A percentile compares a stretch with the other conserved stretches of the same genome.
These are phyloP conservation scores for Girardia tigrina DNA, from an alignment of 2,888 invertebrate species.

Conservation along the genomic window DNA sequence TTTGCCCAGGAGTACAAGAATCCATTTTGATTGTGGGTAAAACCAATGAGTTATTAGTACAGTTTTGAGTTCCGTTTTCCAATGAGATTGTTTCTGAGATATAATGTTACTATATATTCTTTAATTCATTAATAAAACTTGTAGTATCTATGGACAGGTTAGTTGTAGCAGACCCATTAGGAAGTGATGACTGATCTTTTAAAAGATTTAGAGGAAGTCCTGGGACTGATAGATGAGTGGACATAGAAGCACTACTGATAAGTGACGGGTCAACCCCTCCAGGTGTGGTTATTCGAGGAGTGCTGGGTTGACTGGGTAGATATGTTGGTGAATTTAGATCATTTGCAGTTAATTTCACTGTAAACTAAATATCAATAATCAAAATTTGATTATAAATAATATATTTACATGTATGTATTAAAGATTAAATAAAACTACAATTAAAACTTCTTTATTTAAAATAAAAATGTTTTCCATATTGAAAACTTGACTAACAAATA, in stretches of 20 bases:
- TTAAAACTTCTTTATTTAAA: too few relatives aligned
- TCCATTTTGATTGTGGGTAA: not conserved
- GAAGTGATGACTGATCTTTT: not conserved
- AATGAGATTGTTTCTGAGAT: not conserved
- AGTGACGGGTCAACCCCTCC: not conserved
- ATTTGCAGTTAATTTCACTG: not conserved
- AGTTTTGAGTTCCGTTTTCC: not conserved
- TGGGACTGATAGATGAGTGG: not conserved
- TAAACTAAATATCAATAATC: not conserved
- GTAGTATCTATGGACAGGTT: not conserved
- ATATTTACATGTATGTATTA: too few relatives aligned
- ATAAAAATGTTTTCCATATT: too few relatives aligned
- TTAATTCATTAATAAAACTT: not conserved
- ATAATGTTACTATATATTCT: not conserved
- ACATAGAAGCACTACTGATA: not conserved
- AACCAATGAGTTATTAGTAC: not conserved
- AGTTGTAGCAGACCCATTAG: not conserved
- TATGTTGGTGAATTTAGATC: constrained; percentile 18
- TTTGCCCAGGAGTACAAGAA: not conserved
- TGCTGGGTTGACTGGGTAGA: not conserved
- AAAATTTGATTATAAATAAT: too few relatives aligned
- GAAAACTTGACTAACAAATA: too few relatives aligned
- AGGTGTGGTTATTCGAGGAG: not conserved
- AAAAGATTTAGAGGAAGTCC: not conserved
- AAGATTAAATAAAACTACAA: too few relatives aligned